These are phyloP conservation scores for Pipistrellus pipistrellus DNA, from an alignment of 2,797 vertebrate genomes.

Conservation along the genomic window DNA sequence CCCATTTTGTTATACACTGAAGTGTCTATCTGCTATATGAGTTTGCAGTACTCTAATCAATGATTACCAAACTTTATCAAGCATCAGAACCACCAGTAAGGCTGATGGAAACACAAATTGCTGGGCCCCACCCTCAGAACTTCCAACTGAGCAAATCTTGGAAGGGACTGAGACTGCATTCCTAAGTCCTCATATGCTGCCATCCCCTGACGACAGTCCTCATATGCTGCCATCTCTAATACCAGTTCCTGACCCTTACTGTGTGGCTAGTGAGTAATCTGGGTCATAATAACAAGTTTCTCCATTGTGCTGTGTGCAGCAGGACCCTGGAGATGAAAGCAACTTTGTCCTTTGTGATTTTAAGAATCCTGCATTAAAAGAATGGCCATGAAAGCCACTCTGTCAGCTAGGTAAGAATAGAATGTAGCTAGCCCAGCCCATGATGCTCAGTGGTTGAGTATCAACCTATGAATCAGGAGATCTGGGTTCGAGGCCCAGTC, in stretches of 20 bases:
- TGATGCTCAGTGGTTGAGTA: too few species aligned
- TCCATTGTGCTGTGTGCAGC: background rate
- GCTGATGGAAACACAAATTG: background rate
- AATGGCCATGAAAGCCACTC: background rate
- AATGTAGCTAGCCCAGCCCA: background rate
- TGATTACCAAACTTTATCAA: background rate
- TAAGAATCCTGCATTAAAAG: slow-evolving; percentile 35
- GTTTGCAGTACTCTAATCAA: background rate
- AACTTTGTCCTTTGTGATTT: background rate
- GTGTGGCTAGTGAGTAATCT: background rate
- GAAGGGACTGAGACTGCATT: background rate
- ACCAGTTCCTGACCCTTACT: background rate
- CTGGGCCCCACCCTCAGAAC: background rate
- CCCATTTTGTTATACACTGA: background rate
- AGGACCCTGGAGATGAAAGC: background rate
- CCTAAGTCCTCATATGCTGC: background rate
- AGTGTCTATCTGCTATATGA: background rate
- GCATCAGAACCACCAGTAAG: background rate
- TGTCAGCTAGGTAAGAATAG: background rate
- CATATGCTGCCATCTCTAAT: background rate
- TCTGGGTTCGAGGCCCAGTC: too few species aligned
- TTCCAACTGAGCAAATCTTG: background rate
- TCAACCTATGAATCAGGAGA: too few species aligned
- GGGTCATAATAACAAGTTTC: background rate
- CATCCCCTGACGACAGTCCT: background rate